Conservation (phyloP, 2,797 vertebrate genomes). For the Furcifer pardalis region DNA sequence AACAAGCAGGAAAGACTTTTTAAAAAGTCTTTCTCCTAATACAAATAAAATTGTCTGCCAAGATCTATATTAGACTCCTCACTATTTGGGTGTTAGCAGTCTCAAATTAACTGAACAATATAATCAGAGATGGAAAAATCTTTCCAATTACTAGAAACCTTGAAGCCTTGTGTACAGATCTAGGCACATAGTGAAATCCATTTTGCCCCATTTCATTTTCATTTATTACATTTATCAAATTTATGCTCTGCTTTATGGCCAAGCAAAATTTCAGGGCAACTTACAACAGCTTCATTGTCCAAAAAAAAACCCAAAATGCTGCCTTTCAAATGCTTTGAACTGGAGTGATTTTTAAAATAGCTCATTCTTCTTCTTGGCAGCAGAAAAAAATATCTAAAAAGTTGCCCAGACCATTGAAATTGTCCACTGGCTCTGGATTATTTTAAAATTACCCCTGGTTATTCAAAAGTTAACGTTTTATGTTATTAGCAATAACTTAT, state of each 20-base stretch:
- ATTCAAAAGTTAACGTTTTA: background rate
- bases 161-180: background rate
- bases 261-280: background rate
- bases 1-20: background rate
- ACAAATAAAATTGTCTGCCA: background rate
- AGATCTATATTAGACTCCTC: background rate
- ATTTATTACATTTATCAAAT: background rate
- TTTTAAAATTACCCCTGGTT: background rate
- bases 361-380: too few relatives aligned
- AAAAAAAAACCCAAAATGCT: too few relatives aligned
- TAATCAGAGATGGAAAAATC: background rate
- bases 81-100: background rate
- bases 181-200: background rate
- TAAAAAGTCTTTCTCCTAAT: background rate
- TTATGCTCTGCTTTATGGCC: background rate
- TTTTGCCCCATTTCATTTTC: background rate
- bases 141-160: background rate
- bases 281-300: too few relatives aligned
- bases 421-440: background rate
- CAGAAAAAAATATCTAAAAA: too few relatives aligned
- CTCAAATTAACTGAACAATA: background rate
- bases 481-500: background rate
- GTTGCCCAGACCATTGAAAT: background rate
- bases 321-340: too few relatives aligned
- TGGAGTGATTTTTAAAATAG: too few relatives aligned